A percentile compares a stretch with the other conserved stretches of the same genome.
Conservation (phyloP, 2,113 vertebrate species). For the Myotis yumanensis region DNA sequence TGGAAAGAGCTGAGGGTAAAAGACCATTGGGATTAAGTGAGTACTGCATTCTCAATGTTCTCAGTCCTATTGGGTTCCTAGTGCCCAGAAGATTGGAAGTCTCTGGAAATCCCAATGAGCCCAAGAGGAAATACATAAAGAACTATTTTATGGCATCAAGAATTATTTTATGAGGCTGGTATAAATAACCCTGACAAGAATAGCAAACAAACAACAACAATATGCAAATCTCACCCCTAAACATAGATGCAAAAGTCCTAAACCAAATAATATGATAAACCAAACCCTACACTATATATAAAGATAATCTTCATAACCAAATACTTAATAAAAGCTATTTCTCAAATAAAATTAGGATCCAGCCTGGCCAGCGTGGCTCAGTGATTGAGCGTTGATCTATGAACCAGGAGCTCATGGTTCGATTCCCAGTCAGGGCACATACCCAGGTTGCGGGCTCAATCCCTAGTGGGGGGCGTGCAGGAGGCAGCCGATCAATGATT, state of each 20-base stretch:
- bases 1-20: neutral
- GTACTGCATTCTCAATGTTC: neutral
- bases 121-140: neutral
- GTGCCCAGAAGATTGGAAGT: neutral
- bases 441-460: too few species aligned
- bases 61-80: neutral
- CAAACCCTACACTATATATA: neutral
- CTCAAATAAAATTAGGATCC: conserved; percentile 1
- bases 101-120: neutral
- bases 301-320: neutral
- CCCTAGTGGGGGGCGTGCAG: too few species aligned
- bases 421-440: too few species aligned
- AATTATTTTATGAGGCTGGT: conserved; percentile 11
- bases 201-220: neutral
- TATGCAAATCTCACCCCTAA: conserved; percentile 4
- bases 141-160: neutral
- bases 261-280: neutral
- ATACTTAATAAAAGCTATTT: conserved; percentile 1
- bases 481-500: too few species aligned
- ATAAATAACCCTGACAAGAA: conserved; percentile 24
- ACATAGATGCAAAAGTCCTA: conserved; percentile 13
- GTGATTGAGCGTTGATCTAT: too few species aligned
- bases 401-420: too few species aligned
- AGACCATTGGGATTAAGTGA: neutral
- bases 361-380: too few species aligned